Conservation (phyloP, 2,888 invertebrate species). For the Drosophila nr. perissopoda region DNA sequence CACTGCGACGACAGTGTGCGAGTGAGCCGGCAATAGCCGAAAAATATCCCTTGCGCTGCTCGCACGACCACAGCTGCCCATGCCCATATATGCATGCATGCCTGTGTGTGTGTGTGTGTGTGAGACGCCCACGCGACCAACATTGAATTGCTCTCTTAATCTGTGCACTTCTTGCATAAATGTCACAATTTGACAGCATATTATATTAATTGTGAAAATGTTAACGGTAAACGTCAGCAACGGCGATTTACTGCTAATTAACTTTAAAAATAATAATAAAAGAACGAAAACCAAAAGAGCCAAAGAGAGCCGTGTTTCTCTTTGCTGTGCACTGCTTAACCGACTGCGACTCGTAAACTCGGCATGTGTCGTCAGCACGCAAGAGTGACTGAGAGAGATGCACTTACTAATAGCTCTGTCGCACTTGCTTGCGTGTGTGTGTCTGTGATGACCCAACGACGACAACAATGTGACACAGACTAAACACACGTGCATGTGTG, state of each 20-base stretch:
- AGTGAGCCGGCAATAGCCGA: slow-evolving; percentile 54
- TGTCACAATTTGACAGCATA: not conserved
- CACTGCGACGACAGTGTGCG: slow-evolving; percentile 77
- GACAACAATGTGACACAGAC: slow-evolving; percentile 74
- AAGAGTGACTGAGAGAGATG: slow-evolving; percentile 40
- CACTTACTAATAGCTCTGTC: slow-evolving; percentile 35
- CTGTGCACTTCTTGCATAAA: not conserved
- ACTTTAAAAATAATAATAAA: not conserved
- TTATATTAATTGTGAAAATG: not conserved
- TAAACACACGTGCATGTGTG: slow-evolving; percentile 20
- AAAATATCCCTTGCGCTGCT: slow-evolving; percentile 32
- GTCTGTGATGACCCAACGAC: slow-evolving; percentile 69
- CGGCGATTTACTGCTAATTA: slow-evolving; percentile 17
- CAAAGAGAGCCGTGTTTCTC: slow-evolving; percentile 42
- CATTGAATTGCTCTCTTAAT: slow-evolving; percentile 20
- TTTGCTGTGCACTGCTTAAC: slow-evolving; percentile 50
- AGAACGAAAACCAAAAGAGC: not conserved
- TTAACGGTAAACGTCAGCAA: slow-evolving; percentile 22
- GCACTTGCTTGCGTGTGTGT: slow-evolving; percentile 13
- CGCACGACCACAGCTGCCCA: slow-evolving; percentile 18
- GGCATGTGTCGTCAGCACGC: not conserved
- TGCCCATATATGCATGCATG: slow-evolving; percentile 3
- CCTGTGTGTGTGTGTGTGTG: slow-evolving; percentile 26
- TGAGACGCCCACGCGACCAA: slow-evolving; percentile 26
- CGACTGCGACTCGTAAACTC: slow-evolving; percentile 28